Conservation (phyloP, 2,113 vertebrate genomes). For the Cottus gobio region DNA sequence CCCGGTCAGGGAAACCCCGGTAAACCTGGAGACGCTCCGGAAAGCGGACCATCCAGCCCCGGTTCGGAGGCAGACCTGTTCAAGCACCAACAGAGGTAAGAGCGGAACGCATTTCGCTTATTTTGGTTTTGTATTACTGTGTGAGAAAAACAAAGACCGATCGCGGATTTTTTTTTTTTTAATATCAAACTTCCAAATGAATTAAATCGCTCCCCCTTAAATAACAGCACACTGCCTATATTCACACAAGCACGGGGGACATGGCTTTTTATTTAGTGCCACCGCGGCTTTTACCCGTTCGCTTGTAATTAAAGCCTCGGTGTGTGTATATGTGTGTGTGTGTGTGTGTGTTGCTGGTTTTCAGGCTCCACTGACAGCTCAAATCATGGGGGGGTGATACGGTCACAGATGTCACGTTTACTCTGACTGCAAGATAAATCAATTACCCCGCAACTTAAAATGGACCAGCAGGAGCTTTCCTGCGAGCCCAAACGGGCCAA, state of each 20-base stretch:
- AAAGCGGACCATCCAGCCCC: constrained; percentile 91
- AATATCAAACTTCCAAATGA: constrained; percentile 81
- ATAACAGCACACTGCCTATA: constrained; percentile 55
- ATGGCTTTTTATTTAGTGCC: constrained; percentile 9
- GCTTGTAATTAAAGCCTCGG: constrained; percentile 34
- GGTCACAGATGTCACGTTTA: constrained; percentile 73
- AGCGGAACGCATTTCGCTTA: constrained; percentile 34
- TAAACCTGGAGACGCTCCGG: constrained; percentile 91
- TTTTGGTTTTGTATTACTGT: background rate
- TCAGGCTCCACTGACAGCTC: constrained; percentile 70
- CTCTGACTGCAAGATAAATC: constrained; percentile 64
- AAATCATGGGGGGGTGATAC: constrained; percentile 58
- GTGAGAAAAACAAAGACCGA: constrained; percentile 20
- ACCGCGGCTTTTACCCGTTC: constrained; percentile 36
- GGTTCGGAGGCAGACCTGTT: constrained; percentile 92
- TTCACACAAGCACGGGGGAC: constrained; percentile 20
- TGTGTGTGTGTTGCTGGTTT: constrained; percentile 32
- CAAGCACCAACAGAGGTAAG: constrained; percentile 91
- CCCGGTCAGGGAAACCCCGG: constrained; percentile 90
- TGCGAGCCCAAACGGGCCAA: constrained; percentile 17
- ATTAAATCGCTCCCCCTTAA: constrained; percentile 61
- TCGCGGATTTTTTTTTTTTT: constrained; percentile 23
- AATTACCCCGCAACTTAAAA: constrained; percentile 55
- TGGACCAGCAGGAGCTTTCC: constrained; percentile 25
- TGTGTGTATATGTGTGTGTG: constrained; percentile 14